Conservation (phyloP, 2,888 invertebrate genomes). For the Cenopis cana region DNA sequence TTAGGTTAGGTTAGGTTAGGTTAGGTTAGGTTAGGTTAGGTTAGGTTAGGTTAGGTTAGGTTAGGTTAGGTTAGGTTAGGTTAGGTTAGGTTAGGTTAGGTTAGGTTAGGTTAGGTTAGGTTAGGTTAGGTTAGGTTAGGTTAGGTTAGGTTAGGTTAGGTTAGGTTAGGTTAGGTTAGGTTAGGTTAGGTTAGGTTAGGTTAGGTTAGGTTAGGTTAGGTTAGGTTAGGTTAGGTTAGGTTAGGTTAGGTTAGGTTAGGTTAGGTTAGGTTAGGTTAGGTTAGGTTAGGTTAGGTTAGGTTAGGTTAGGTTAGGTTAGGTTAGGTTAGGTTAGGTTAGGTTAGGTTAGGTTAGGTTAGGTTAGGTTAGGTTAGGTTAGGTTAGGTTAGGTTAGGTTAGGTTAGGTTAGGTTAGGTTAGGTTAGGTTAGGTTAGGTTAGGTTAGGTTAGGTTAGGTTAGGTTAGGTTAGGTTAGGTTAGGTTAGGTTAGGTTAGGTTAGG, state of each 20-base stretch:
- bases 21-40: too few species aligned
- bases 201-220: conserved; percentile 48
- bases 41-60: too few species aligned
- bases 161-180: conserved; percentile 52
- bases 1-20: too few species aligned
- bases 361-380: conserved; percentile 48
- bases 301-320: conserved; percentile 48
- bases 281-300: conserved; percentile 48
- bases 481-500: conserved; percentile 48
- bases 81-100: too few species aligned
- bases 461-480: conserved; percentile 49
- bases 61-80: too few species aligned
- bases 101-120: conserved; percentile 42
- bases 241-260: conserved; percentile 46
- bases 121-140: conserved; percentile 49
- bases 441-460: conserved; percentile 49
- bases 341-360: conserved; percentile 49
- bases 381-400: conserved; percentile 48
- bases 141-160: conserved; percentile 51
- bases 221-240: conserved; percentile 47
- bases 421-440: conserved; percentile 48
- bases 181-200: conserved; percentile 51
- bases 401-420: conserved; percentile 49
- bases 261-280: conserved; percentile 47
- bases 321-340: conserved; percentile 49